phyloP scores from a whole-genome alignment of 2,888 invertebrate species.

The Kuschelorhynchus macadamiae region DNA sequence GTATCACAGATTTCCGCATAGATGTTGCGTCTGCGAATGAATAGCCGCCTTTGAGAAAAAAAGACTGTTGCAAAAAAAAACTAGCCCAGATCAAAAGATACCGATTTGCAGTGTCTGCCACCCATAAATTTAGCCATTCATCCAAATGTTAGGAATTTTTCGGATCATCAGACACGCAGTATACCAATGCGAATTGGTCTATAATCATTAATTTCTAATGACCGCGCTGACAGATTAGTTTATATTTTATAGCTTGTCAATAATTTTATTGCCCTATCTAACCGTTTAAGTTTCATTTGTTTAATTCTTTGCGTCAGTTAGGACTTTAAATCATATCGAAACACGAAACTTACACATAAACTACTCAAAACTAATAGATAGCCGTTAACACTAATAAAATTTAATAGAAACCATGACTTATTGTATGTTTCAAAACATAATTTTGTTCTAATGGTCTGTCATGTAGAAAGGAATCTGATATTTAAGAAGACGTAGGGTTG shows the following conservation, averaged over 20 bases:
- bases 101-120: constrained; percentile 2
- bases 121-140: constrained; percentile 14
- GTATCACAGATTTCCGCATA: background rate
- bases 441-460: too few species aligned
- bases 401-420: too few species aligned
- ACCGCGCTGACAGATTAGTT: constrained; percentile 10
- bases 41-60: constrained; percentile 4
- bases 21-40: constrained; percentile 3
- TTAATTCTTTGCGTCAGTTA: constrained; percentile 6
- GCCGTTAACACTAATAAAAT: too few species aligned
- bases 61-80: too few species aligned
- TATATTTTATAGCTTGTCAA: constrained; percentile 10
- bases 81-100: constrained; percentile 22
- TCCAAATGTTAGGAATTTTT: background rate
- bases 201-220: constrained; percentile 5
- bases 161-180: background rate
- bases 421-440: too few species aligned
- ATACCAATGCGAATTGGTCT: constrained; percentile 6
- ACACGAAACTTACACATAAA: background rate
- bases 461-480: too few species aligned
- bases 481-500: too few species aligned
- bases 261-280: constrained; percentile 19
- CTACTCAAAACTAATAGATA: too few species aligned
- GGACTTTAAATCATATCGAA: background rate
- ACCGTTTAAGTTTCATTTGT: constrained; percentile 3